phyloP scores from a whole-genome alignment of 2,797 vertebrate genomes.

The Myotis pilosus region DNA sequence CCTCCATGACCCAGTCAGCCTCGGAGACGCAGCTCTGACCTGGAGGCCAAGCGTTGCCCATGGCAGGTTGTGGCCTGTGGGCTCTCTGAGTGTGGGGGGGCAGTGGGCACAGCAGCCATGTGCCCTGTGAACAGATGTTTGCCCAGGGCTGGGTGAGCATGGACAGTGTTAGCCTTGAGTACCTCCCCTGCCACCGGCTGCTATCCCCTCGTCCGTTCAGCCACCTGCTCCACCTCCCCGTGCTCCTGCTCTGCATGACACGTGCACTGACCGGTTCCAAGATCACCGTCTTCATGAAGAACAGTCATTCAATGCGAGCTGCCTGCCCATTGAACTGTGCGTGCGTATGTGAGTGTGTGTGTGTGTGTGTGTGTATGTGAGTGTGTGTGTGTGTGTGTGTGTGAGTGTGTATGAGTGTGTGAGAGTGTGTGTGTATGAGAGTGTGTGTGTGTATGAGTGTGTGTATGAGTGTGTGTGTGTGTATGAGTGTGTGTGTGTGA shows the following conservation, averaged over 20 bases:
- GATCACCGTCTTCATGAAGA: slow-evolving; percentile 56
- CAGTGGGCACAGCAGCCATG: background rate
- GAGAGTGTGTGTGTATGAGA: background rate
- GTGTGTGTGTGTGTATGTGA: background rate
- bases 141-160: background rate
- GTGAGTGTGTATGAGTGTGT: background rate
- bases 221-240: background rate
- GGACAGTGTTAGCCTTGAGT: slow-evolving; percentile 18
- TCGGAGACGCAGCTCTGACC: background rate
- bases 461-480: too few species aligned
- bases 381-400: background rate
- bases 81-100: background rate
- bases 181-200: background rate
- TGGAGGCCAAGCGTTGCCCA: slow-evolving; percentile 20
- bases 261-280: slow-evolving; percentile 25
- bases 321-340: slow-evolving; percentile 35
- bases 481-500: background rate
- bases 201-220: fast-evolving
- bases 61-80: background rate
- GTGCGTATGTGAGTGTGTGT: background rate
- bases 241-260: background rate
- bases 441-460: background rate
- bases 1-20: background rate
- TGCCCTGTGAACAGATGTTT: slow-evolving; percentile 55
- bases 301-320: slow-evolving; percentile 11